These are phyloP conservation scores for Chaetura pelagica DNA, from an alignment of 2,113 vertebrate genomes.

Conservation along the genomic window DNA sequence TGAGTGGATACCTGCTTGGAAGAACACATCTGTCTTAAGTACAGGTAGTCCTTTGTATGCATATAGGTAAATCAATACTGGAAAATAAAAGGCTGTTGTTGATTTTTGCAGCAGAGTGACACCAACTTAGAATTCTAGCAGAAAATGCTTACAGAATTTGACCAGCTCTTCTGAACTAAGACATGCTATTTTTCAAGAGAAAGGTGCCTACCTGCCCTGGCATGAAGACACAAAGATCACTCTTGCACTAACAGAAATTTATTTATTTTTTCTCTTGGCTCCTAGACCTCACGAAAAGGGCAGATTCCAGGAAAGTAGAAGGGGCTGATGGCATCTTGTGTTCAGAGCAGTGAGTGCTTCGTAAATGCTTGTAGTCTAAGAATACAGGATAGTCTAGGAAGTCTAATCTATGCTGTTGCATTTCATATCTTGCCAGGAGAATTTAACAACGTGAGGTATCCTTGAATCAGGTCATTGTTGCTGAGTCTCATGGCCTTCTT, in stretches of 20 bases:
- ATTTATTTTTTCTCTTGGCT: neutral
- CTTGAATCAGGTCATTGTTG: neutral
- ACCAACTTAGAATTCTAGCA: neutral
- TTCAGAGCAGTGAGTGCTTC: neutral
- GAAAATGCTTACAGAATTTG: neutral
- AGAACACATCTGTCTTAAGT: neutral
- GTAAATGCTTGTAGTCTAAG: neutral
- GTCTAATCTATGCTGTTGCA: neutral
- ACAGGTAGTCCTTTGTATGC: neutral
- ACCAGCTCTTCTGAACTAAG: neutral
- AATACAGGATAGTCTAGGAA: neutral
- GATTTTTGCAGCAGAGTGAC: neutral
- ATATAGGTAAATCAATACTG: neutral
- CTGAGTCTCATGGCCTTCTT: neutral
- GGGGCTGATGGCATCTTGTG: neutral
- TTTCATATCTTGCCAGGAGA: constrained; percentile 13
- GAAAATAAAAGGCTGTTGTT: neutral
- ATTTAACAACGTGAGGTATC: neutral
- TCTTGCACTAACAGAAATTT: neutral
- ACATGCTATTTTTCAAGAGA: neutral
- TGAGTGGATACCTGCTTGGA: neutral
- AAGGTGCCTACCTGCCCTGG: neutral
- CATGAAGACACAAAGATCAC: neutral
- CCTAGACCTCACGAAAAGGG: neutral
- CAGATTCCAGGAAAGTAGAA: neutral